Evolutionary conservation across 2,888 invertebrate species (phyloP).

Genomic region (Reticulitermes lucifugus): DNA sequence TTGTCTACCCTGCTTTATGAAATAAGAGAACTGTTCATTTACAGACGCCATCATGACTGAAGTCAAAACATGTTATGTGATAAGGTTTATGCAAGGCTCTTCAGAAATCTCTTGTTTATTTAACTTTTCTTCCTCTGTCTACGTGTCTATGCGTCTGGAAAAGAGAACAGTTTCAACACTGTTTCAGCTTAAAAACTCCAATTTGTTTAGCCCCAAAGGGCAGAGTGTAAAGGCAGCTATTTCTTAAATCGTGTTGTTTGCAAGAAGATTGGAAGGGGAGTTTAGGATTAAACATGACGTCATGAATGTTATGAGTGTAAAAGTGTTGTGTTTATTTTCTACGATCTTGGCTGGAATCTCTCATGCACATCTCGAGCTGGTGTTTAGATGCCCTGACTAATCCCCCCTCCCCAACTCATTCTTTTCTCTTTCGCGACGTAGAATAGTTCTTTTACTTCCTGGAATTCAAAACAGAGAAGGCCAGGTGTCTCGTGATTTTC

Average conservation of each 20-base stretch:
- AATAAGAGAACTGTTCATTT: neutral
- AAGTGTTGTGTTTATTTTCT: conserved; percentile 8
- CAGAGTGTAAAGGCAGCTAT: neutral
- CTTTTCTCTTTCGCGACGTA: too few relatives aligned
- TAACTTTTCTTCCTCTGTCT: neutral
- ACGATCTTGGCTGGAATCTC: neutral
- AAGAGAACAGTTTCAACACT: neutral
- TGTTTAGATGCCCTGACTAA: too few relatives aligned
- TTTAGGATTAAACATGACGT: conserved; percentile 12
- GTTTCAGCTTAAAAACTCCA: neutral
- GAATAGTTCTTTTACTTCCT: too few relatives aligned
- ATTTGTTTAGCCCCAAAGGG: neutral
- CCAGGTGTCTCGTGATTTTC: too few relatives aligned
- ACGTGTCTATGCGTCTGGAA: neutral
- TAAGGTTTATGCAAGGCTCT: neutral
- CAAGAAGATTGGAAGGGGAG: neutral
- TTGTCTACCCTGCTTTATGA: neutral
- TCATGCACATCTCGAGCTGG: neutral
- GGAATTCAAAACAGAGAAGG: too few relatives aligned
- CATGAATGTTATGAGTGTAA: neutral
- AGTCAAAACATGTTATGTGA: neutral
- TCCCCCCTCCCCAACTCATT: too few relatives aligned
- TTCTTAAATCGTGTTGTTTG: neutral
- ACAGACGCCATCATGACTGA: neutral
- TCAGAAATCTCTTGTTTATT: neutral